phyloP scores from a whole-genome alignment of 2,113 vertebrate genomes.

The Hippolais icterina region DNA sequence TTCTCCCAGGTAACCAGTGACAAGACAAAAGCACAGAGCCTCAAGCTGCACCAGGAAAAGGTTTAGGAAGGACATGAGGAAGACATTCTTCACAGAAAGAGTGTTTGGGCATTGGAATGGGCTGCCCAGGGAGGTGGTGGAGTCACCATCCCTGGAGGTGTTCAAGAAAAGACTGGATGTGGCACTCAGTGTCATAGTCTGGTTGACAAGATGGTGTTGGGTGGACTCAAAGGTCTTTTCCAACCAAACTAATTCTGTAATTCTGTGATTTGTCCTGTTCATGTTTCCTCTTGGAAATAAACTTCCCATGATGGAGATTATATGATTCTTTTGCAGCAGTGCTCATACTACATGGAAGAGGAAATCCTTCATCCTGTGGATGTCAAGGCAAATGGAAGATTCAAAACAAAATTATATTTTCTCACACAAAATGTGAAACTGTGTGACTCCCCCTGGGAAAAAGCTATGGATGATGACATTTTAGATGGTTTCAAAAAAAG shows the following conservation, averaged over 20 bases:
- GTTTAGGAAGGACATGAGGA: neutral
- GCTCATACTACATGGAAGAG: neutral
- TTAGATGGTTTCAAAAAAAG: neutral
- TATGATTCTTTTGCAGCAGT: neutral
- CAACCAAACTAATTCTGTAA: neutral
- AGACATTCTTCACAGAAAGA: too few species aligned
- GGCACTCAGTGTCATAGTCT: neutral
- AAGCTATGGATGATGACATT: neutral
- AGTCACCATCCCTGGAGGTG: neutral
- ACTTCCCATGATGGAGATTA: neutral
- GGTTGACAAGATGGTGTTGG: neutral
- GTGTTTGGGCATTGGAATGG: neutral
- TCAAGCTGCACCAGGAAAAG: neutral
- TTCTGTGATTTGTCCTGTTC: neutral
- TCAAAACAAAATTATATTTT: neutral
- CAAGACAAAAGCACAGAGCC: neutral
- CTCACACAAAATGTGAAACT: neutral
- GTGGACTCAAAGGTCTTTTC: neutral
- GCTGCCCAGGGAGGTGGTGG: neutral
- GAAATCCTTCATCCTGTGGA: neutral
- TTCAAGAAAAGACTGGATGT: neutral
- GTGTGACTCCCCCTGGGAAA: neutral
- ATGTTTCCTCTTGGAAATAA: neutral
- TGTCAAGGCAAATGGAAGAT: neutral
- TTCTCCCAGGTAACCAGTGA: neutral